Conservation (phyloP, 2,797 vertebrate species). For the Molossus alvarezi region DNA sequence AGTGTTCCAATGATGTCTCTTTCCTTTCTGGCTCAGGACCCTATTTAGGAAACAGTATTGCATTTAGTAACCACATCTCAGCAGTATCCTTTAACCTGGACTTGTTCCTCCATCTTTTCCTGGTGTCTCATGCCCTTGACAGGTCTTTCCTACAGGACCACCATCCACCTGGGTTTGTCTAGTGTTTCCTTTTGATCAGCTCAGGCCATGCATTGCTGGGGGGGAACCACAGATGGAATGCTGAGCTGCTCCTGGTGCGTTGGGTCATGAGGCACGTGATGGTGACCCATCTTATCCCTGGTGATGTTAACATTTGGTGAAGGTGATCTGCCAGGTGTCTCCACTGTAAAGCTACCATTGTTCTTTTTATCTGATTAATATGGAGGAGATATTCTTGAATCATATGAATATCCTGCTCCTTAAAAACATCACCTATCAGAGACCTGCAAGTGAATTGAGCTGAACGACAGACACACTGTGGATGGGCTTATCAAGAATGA, state of each 20-base stretch:
- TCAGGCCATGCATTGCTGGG: not conserved
- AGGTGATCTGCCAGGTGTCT: not conserved
- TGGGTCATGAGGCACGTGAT: not conserved
- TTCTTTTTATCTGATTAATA: conserved; percentile 27
- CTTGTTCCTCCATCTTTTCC: not conserved
- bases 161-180: not conserved
- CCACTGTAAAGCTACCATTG: not conserved
- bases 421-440: not conserved
- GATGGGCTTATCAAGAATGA: not conserved
- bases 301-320: not conserved
- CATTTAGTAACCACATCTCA: not conserved
- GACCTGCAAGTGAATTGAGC: not conserved
- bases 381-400: not conserved
- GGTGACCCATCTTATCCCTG: not conserved
- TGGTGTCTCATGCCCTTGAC: not conserved
- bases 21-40: not conserved
- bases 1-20: not conserved
- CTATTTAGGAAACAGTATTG: not conserved
- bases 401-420: not conserved
- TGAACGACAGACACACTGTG: not conserved
- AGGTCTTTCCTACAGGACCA: not conserved
- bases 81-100: not conserved
- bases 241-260: not conserved
- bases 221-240: not conserved
- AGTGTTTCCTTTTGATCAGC: not conserved